These are phyloP conservation scores for Coecobrya sp. DNA, from an alignment of 2,888 invertebrate genomes.

Conservation along the genomic window DNA sequence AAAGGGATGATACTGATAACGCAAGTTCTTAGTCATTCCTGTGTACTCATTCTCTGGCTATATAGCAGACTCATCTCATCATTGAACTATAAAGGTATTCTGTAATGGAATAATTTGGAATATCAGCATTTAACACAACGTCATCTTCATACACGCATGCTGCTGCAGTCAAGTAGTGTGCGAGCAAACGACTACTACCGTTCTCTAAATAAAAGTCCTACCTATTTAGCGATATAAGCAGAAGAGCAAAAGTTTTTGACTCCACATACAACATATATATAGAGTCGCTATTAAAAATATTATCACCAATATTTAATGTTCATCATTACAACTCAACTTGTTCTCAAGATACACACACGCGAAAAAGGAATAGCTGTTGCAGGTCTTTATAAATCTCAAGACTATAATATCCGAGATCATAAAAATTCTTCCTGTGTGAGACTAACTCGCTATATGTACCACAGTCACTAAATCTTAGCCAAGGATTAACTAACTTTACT, in stretches of 20 bases:
- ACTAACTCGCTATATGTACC: neutral
- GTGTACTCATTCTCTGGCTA: too few relatives aligned
- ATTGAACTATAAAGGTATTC: neutral
- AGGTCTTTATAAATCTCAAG: conserved; percentile 52
- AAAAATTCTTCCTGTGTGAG: conserved; percentile 24
- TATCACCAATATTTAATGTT: neutral
- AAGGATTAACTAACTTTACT: neutral
- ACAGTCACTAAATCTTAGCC: neutral
- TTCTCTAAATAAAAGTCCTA: neutral
- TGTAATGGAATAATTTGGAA: neutral
- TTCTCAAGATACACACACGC: neutral
- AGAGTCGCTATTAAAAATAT: neutral
- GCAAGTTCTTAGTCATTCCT: too few relatives aligned
- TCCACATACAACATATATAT: neutral
- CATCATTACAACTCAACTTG: neutral
- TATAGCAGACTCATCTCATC: neutral
- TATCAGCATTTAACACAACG: conserved; percentile 25
- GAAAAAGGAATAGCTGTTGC: conserved; percentile 40
- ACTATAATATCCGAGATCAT: neutral
- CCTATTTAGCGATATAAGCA: neutral
- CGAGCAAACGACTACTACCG: neutral
- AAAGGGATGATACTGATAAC: neutral
- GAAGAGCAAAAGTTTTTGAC: neutral
- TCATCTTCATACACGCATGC: neutral
- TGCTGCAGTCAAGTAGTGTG: neutral